phyloP scores from a whole-genome alignment of 2,113 vertebrate species.

The Neotoma lepida region DNA sequence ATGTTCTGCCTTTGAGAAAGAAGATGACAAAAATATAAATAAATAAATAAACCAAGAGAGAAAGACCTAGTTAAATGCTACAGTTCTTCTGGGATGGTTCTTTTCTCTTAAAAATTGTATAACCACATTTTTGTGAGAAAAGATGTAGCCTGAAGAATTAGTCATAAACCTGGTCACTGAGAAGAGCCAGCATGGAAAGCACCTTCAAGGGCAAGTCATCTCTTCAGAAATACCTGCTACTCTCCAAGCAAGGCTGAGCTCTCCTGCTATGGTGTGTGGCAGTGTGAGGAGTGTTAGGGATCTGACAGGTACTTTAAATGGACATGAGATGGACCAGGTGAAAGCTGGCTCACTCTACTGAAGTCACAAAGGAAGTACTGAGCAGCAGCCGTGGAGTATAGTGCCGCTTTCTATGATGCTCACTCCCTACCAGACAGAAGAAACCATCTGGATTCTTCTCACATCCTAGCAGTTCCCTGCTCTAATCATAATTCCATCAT shows the following conservation, averaged over 20 bases:
- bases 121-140: background rate
- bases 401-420: background rate
- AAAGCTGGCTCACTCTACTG: background rate
- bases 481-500: background rate
- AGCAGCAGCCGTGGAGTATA: too few species aligned
- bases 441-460: background rate
- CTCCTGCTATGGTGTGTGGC: background rate
- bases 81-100: background rate
- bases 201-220: background rate
- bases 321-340: background rate
- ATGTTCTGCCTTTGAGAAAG: conserved; percentile 24
- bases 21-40: background rate
- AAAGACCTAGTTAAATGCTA: background rate
- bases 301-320: background rate
- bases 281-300: background rate
- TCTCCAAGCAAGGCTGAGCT: background rate
- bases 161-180: background rate
- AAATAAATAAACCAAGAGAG: background rate
- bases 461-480: background rate
- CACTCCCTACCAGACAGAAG: background rate
- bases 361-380: background rate
- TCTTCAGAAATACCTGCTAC: background rate
- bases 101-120: background rate
- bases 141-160: background rate
- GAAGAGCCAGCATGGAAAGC: background rate